Conservation (phyloP, 2,797 vertebrate genomes). For the Malacoraja senta region DNA sequence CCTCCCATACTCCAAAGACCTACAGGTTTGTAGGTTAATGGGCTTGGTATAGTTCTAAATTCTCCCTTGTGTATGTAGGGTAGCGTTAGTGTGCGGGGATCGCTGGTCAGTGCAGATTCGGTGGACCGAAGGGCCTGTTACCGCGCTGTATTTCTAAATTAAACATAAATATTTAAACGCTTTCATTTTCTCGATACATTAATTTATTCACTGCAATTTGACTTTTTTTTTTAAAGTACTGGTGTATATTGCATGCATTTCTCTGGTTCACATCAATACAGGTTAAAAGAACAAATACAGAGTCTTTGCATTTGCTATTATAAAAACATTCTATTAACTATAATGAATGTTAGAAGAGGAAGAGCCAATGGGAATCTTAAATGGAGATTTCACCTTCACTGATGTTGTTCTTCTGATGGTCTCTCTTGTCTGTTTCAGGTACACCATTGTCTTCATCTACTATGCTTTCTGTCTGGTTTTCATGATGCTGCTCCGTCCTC, state of each 20-base stretch:
- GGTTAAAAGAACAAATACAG: neutral
- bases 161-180: too few species aligned
- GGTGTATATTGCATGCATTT: neutral
- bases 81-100: too few species aligned
- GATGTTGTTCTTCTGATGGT: neutral
- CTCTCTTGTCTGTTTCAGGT: slow-evolving; percentile 56
- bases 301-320: neutral
- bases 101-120: too few species aligned
- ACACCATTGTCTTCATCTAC: slow-evolving; percentile 94
- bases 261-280: neutral
- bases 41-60: too few species aligned
- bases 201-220: neutral
- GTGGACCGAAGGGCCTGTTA: too few species aligned
- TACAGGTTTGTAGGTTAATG: too few species aligned
- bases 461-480: slow-evolving; percentile 88
- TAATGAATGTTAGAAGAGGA: neutral
- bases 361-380: neutral
- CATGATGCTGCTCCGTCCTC: slow-evolving; percentile 95
- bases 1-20: too few species aligned
- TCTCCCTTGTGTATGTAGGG: too few species aligned
- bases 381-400: neutral
- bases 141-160: too few species aligned
- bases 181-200: neutral
- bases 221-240: neutral
- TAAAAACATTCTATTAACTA: neutral